Evolutionary conservation across 2,888 invertebrate species (phyloP), one percentile per base, ranked within the genome.

Genomic region (Argynnis bischoffii): DNA sequence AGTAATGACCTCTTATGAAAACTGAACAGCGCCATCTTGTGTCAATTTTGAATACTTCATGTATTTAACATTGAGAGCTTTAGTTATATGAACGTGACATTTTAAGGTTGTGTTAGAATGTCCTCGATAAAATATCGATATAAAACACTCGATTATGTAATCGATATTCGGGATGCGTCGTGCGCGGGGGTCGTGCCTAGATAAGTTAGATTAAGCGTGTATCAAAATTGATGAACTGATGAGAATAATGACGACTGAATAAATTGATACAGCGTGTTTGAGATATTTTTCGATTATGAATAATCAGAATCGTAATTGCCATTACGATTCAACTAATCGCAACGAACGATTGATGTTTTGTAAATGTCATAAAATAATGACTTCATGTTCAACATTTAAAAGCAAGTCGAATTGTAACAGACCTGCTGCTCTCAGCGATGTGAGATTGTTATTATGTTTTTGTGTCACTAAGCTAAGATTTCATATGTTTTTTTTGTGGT

Each of bases 161-260:
- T 31, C 15, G 47, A 59, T 41, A 54, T 47, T 14, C 8, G 47
- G 31, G 14, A 26, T 14, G 47, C 46, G 60, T 14, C 26, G 55
- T 16, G 63, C 21, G 46, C 54, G 60, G 53, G 66, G 31, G 54
- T 54, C 59, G 60, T 16, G 66, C 14, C 14, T 60, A 63, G 41
- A 54, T 54, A 65, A 55, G 46, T 26, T 66, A 69, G 57, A 41
- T n/a, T 69, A 66, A 69, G 66, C 26, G 60, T 63, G 56, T 57
- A 66, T 57, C 57, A 48, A 63, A 66, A 61, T 48, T 66, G 47
- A 69, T 55, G 65, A 54, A 55, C 66, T 59, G 57, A 60, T 48
- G 60, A 50, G 54, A 18, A 35, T 48, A 31, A 54, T 57, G 48
- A n/a, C 15, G 66, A 54, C 60, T 35, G 60, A 55, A 48, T 50